Evolutionary conservation across 92 coral and sea anemone genomes (phyloP).

Genomic region (Anthopleura xanthogrammica): DNA sequence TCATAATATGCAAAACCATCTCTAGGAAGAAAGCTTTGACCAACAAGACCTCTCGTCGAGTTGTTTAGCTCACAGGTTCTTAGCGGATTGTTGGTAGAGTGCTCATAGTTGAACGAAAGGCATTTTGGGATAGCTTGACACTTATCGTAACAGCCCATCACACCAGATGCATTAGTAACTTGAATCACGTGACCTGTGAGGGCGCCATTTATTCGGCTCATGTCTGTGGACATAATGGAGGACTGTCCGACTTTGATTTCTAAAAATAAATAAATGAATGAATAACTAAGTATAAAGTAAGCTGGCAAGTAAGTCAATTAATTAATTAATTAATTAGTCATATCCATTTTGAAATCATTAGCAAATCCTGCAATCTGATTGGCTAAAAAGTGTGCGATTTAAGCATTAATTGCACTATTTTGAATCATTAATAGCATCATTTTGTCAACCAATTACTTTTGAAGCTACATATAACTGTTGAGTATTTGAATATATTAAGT

Average conservation of each 20-base stretch:
- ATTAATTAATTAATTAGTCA: too few relatives aligned
- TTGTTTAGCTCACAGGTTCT: conserved; percentile 51
- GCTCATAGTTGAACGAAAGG: conserved; percentile 48
- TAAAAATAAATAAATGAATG: neutral
- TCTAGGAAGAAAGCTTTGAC: conserved; percentile 20
- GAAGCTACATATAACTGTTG: too few relatives aligned
- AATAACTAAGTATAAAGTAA: too few relatives aligned
- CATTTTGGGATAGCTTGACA: conserved; percentile 41
- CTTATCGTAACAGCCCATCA: conserved; percentile 34
- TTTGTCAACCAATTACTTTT: too few relatives aligned
- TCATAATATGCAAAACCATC: conserved; percentile 23
- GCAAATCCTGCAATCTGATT: too few relatives aligned
- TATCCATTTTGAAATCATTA: too few relatives aligned
- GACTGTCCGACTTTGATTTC: conserved; percentile 22
- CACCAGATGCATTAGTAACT: conserved; percentile 16
- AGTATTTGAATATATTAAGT: too few relatives aligned
- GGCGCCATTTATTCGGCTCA: conserved; percentile 31
- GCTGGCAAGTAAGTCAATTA: too few relatives aligned
- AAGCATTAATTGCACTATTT: too few relatives aligned
- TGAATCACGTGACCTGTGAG: conserved; percentile 38
- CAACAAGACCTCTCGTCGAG: conserved; percentile 41
- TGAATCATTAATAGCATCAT: too few relatives aligned
- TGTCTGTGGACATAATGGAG: conserved; percentile 32
- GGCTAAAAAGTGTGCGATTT: too few relatives aligned
- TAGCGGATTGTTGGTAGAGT: conserved; percentile 3